Conservation (phyloP, 2,888 invertebrate genomes). For the Tenthredo scrophulariae region DNA sequence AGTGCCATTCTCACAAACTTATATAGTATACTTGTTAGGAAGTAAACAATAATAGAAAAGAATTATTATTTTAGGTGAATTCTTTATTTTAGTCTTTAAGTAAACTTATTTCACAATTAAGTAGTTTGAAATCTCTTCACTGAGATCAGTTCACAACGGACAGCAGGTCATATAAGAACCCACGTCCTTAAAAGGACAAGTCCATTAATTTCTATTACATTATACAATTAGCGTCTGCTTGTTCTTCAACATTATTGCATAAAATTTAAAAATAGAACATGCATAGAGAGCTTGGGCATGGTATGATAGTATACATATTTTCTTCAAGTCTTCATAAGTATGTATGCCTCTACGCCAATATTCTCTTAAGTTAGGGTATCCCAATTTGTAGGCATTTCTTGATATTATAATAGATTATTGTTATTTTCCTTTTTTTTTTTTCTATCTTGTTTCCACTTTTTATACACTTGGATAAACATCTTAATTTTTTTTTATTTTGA, state of each 20-base stretch:
- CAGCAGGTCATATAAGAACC: not conserved
- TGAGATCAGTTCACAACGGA: conserved; percentile 39
- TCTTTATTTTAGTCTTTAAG: conserved; percentile 43
- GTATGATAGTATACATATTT: conserved; percentile 9
- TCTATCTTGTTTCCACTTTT: not conserved
- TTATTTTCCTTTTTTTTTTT: not conserved
- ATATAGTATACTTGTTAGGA: not conserved
- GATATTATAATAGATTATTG: conserved; percentile 21
- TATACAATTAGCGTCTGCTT: conserved; percentile 29
- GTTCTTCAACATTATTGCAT: conserved; percentile 39
- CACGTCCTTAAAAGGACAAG: conserved; percentile 3
- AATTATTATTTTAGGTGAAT: conserved; percentile 31
- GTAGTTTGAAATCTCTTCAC: conserved; percentile 47
- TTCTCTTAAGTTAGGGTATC: not conserved
- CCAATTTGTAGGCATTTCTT: not conserved
- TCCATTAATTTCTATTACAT: conserved; percentile 33
- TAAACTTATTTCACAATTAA: conserved; percentile 49
- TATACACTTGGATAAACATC: conserved; percentile 4
- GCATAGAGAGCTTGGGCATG: conserved; percentile 44
- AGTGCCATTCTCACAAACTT: not conserved
- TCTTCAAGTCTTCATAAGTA: not conserved
- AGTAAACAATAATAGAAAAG: not conserved
- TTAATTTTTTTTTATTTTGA: not conserved
- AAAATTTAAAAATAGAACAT: conserved; percentile 29
- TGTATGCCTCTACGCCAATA: conserved; percentile 18